These are phyloP conservation scores for Morpho achilles DNA, from an alignment of 2,888 invertebrate species.

Conservation along the genomic window DNA sequence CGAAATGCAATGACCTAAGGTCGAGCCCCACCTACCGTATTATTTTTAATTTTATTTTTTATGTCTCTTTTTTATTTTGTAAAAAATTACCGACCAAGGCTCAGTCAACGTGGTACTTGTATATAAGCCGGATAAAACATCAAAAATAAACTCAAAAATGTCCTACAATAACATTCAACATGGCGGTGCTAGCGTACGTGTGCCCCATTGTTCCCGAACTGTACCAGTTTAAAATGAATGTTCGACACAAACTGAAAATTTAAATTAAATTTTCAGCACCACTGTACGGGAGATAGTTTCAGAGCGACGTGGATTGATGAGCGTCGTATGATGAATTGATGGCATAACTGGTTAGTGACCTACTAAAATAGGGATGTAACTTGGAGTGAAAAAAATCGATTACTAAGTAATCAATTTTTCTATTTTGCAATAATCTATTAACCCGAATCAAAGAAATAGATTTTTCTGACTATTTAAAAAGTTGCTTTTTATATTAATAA, in stretches of 20 bases:
- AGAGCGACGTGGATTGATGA: slow-evolving; percentile 25
- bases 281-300: slow-evolving; percentile 22
- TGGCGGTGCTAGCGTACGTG: slow-evolving; percentile 7
- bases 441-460: too few relatives aligned
- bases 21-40: too few relatives aligned
- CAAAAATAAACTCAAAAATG: neutral
- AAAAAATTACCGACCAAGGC: too few relatives aligned
- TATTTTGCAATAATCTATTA: too few relatives aligned
- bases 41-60: too few relatives aligned
- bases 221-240: slow-evolving; percentile 21
- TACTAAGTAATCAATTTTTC: too few relatives aligned
- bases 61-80: too few relatives aligned
- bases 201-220: slow-evolving; percentile 18
- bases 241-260: slow-evolving; percentile 22
- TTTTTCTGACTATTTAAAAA: too few relatives aligned
- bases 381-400: too few relatives aligned
- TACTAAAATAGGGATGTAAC: neutral
- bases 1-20: too few relatives aligned
- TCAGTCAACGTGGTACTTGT: too few relatives aligned
- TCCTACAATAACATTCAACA: neutral
- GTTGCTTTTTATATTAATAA: too few relatives aligned
- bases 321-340: slow-evolving; percentile 22
- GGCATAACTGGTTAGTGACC: slow-evolving; percentile 11
- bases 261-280: slow-evolving; percentile 26
- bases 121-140: neutral